Evolutionary conservation across 2,888 invertebrate genomes (phyloP), one percentile per base, ranked within the genome.

Genomic region (Pyrrhia umbra): DNA sequence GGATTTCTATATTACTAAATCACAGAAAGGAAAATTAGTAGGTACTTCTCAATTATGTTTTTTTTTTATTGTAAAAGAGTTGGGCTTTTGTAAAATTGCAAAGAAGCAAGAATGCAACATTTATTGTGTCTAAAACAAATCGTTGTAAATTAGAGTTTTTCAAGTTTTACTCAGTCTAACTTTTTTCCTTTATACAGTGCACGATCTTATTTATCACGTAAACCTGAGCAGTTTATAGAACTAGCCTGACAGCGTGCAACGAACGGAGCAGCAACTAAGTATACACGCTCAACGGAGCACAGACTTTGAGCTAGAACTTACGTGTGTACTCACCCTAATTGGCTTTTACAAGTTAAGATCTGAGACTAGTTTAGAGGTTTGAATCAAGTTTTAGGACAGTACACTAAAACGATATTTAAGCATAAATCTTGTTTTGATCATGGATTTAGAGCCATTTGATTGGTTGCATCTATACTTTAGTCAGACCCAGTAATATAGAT

Each of bases 271-370:
- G 20, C 34, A 59, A 8, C 20, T 50, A 58, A 34, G 49, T 43
- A 37, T 18, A 25, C 43, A 21, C 16, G 6, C 13, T 45, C 43
- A 16, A 42, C 16, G 13, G 18, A 13, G 20, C 15, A 49, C 30
- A 34, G 58, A 16, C 50, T 50, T 59, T 23, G 6, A 59, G 30
- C 42, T 23, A 42, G 23, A 50, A 40, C 47, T 47, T 34, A 27
- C 45, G 34, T 45, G 42, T 58, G 30, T 42, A 46, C 55, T 49
- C 42, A 30, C 21, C 16, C 30, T 58, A 58, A 58, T 58, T 58
- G 50, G 42, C 49, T 58, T 50, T 23, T 13, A 34, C 23, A 15
- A 27, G 39, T 49, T 57, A 15, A n/a, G 13, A 13, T 30, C 13
- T 2, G 6, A 18, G 18, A 40, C 40, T 18, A 40, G 40, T 40